Evolutionary conservation across 64 coral and sea anemone species (phyloP).

Genomic region (Montipora efflorescens): DNA sequence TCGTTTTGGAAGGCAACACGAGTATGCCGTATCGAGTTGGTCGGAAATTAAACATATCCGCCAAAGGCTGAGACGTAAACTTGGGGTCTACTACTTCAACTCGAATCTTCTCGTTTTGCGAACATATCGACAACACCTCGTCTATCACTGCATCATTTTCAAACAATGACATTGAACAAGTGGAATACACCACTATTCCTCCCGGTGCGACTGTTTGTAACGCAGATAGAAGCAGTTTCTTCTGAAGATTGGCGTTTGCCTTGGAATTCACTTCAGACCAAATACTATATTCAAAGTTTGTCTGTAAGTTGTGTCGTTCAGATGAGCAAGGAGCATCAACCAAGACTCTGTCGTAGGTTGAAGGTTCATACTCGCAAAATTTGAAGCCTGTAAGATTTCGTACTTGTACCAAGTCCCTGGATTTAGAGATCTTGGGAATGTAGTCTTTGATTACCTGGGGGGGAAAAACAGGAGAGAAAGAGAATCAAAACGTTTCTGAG

Average conservation of each 20-base stretch:
- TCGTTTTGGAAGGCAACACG: constrained; percentile 24
- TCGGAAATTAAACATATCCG: constrained; percentile 39
- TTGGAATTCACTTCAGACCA: constrained; percentile 68
- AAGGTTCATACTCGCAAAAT: constrained; percentile 44
- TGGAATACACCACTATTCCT: constrained; percentile 57
- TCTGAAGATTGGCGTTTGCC: constrained; percentile 30
- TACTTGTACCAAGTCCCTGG: constrained; percentile 16
- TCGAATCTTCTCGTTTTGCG: neutral
- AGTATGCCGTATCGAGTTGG: constrained; percentile 29
- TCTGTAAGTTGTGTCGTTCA: constrained; percentile 65
- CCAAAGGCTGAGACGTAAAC: neutral
- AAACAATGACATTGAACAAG: constrained; percentile 47
- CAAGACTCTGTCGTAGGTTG: constrained; percentile 67
- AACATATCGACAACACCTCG: constrained; percentile 12
- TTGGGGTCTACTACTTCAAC: constrained; percentile 14
- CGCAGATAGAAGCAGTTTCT: constrained; percentile 51
- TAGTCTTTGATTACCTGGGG: constrained; percentile 73
- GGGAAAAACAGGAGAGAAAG: neutral
- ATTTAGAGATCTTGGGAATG: constrained; percentile 26
- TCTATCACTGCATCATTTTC: constrained; percentile 65
- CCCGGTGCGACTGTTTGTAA: constrained; percentile 23
- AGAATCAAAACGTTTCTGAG: neutral
- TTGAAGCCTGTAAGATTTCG: constrained; percentile 46
- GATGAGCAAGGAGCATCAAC: constrained; percentile 79
- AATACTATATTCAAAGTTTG: constrained; percentile 55